Conservation (phyloP, 2,797 vertebrate genomes). For the Meriones psammophilus region DNA sequence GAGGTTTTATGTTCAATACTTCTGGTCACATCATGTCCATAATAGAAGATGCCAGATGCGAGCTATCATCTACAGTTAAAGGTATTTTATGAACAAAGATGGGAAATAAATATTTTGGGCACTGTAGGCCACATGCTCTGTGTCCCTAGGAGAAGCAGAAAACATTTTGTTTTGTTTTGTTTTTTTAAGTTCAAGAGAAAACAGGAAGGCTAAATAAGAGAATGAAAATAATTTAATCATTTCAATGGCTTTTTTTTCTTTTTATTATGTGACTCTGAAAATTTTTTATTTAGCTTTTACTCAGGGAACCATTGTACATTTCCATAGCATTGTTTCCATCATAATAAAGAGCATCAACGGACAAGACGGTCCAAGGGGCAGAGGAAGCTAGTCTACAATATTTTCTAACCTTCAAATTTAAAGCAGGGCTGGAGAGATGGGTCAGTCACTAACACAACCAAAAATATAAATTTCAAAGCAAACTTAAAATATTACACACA, state of each 20-base stretch:
- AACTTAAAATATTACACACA: slow-evolving; percentile 1
- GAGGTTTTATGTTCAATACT: background rate
- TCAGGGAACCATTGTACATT: background rate
- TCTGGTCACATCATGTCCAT: background rate
- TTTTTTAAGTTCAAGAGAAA: background rate
- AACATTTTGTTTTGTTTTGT: background rate
- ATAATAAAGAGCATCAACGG: background rate
- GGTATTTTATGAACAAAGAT: background rate
- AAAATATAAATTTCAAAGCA: background rate
- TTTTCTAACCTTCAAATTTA: slow-evolving; percentile 18
- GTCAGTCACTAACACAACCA: background rate
- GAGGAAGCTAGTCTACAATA: background rate
- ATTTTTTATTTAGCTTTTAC: background rate
- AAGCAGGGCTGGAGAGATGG: background rate
- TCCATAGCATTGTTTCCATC: background rate
- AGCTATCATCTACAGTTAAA: background rate
- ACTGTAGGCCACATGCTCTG: background rate
- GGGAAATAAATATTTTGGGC: background rate
- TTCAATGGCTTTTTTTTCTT: background rate
- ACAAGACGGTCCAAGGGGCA: background rate
- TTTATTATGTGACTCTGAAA: background rate
- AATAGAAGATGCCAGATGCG: background rate
- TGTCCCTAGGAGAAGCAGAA: background rate
- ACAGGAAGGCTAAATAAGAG: background rate
- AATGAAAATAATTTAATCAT: background rate